Base-by-base conservation (phyloP, 1,140 invertebrate genomes). In the Cydia fagiglandana region DNA sequence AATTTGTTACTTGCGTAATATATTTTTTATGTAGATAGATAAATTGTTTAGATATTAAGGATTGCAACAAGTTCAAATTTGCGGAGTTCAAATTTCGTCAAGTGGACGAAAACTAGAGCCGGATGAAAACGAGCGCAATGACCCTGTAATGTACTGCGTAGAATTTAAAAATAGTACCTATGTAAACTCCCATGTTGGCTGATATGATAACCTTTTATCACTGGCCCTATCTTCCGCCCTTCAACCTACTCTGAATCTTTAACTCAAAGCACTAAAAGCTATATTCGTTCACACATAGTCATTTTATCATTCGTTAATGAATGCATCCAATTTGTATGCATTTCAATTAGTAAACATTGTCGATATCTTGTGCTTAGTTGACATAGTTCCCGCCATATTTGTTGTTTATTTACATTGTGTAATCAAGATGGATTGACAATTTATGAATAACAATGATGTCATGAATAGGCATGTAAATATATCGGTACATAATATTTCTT, bases 181-280 rank as follows among this genome's bases (percentile, higher is more conserved):
- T 20, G n/a, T 38, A 70, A 38, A 61, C 56, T 70, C 30, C n/a
- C 15, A 5, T 34, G 30, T 38, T 5, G n/a, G 15, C n/a, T 41
- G 66, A 70, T 70, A 70, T 41, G 66, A 70, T 70, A 70, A 70
- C 66, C 66, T 70, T 47, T 70, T 70, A 70, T 70, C 66, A 38
- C 34, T 70, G 5, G 66, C 64, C 5, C 64, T 68, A 13, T 34
- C 30, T n/a, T 17, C 2, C 53, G 9, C 56, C 9, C 24, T 24
- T 61, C 56, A 24, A 61, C 10, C 56, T 12, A 61, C n/a, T 61
- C 6, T 61, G 56, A 24, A 7, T 12, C 17, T 2, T 61, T 17
- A 24, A 24, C 56, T 24, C 24, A 24, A 10, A 61, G 20, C 20
- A 61, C 56, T 61, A 24, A 24, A 61, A 24, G 7, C 56, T 20